Evolutionary conservation across 2,797 vertebrate species (phyloP).

Genomic region (Sebastes diploproa): DNA sequence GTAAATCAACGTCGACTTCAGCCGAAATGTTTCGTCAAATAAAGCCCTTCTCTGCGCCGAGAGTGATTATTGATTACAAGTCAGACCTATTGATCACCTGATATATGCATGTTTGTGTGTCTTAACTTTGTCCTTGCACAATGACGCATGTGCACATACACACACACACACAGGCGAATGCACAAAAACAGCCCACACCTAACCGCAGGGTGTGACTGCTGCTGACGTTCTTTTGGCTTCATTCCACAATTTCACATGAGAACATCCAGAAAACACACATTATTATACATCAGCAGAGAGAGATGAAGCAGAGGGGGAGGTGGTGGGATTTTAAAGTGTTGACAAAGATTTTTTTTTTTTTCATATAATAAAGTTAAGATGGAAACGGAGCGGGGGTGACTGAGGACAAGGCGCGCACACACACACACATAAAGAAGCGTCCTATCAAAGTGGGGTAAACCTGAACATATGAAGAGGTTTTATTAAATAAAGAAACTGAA

Average conservation of each 20-base stretch:
- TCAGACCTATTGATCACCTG: conserved; percentile 42
- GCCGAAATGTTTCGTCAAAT: background rate
- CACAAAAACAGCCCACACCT: conserved; percentile 19
- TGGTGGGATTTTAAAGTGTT: background rate
- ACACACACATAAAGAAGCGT: background rate
- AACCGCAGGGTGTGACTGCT: conserved; percentile 68
- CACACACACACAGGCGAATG: background rate
- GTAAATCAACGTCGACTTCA: background rate
- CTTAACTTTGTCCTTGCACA: conserved; percentile 59
- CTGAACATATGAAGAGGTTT: background rate
- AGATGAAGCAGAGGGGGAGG: background rate
- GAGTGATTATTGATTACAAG: conserved; percentile 30
- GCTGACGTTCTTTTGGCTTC: background rate
- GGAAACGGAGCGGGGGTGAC: background rate
- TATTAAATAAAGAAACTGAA: background rate
- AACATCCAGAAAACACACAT: background rate
- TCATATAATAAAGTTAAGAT: conserved; percentile 22
- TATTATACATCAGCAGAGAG: background rate
- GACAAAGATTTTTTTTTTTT: background rate
- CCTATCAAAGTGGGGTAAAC: background rate
- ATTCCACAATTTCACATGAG: background rate
- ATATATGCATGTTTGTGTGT: conserved; percentile 1
- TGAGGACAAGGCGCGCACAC: conserved; percentile 12
- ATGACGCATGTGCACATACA: conserved; percentile 10
- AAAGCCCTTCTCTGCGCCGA: background rate